Base-by-base conservation (phyloP, 2,113 vertebrate genomes). In the Cochlearius cochlearius region DNA sequence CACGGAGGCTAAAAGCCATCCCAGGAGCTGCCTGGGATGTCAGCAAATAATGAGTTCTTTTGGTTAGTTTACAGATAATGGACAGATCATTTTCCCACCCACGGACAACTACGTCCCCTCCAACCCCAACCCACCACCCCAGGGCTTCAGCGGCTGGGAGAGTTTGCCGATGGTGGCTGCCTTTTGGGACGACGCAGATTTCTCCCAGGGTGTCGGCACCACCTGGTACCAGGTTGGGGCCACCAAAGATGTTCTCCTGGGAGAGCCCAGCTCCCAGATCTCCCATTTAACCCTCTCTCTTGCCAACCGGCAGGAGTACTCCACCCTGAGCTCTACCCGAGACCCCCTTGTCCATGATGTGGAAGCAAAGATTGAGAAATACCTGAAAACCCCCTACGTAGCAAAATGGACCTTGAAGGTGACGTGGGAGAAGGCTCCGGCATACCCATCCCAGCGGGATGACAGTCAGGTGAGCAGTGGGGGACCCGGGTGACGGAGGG, bases 121-220 rank as follows among this genome's bases (percentile, higher is more conserved):
- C 79, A 98, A 98, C 47, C 96, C 98, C 32, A 96, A 98, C 60
- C 97, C 98, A 12, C 97, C 95, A 16, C 22, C 27, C 16, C 2
- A 1, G n/a, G 97, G 97, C 47, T 98, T 98, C 95, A 94, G 92
- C 1, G 60, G 66, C 52, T 4, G 0, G 16, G 97, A 98, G 25
- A 7, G 2, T 17, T 53, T 97, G 41, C 94, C 98, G 0, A 49
- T 96, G 89, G 97, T 98, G 43, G 98, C 98, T 8, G 97, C 93
- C 20, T 98, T 98, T 86, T 98, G 98, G 98, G 97, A 92, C 0
- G 98, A 98, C 25, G 98, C 98, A 15, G 98, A 98, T 66, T 98
- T 98, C 76, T 98, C 98, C 52, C 69, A 26, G 49, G 85, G 88
- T 14, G 22, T 18, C 0, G 98, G 98, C 85, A 94, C 90, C 60